A percentile compares a stretch with the other conserved stretches of the same genome.
Conservation (phyloP, 2,797 vertebrate species). For the Botia kubotai region DNA sequence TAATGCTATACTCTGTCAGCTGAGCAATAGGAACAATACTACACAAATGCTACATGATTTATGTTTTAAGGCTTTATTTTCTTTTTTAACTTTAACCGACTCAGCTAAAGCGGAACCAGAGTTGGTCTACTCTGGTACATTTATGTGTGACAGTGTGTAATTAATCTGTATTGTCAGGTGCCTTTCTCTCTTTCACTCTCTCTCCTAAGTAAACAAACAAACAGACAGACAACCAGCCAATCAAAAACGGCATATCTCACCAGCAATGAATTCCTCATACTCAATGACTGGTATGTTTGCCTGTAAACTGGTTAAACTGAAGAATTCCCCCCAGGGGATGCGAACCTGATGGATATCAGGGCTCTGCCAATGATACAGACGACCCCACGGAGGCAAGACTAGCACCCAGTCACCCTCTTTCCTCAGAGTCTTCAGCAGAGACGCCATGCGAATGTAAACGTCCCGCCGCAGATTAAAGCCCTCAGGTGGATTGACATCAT, state of each 20-base stretch:
- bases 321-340: constrained; percentile 92
- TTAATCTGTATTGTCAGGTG: neutral
- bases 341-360: constrained; percentile 87
- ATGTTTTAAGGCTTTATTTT: no score
- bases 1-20: no score
- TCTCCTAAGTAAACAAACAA: neutral
- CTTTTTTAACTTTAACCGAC: no score
- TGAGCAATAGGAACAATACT: no score
- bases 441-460: constrained; percentile 91
- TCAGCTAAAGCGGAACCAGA: no score
- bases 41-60: no score
- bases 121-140: no score
- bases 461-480: constrained; percentile 96
- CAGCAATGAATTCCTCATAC: constrained; percentile 93
- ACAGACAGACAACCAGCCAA: neutral
- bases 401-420: constrained; percentile 89
- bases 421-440: constrained; percentile 88
- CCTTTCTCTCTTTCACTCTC: neutral
- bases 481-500: constrained; percentile 95
- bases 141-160: neutral
- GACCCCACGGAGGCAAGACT: constrained; percentile 95
- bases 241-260: constrained; percentile 69
- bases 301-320: constrained; percentile 88
- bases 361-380: constrained; percentile 97
- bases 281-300: constrained; percentile 92